Percentiles rank a stretch among this genome's conserved stretches.
phyloP scores from a whole-genome alignment of 2,113 vertebrate species.

The Irena cyanogastra region DNA sequence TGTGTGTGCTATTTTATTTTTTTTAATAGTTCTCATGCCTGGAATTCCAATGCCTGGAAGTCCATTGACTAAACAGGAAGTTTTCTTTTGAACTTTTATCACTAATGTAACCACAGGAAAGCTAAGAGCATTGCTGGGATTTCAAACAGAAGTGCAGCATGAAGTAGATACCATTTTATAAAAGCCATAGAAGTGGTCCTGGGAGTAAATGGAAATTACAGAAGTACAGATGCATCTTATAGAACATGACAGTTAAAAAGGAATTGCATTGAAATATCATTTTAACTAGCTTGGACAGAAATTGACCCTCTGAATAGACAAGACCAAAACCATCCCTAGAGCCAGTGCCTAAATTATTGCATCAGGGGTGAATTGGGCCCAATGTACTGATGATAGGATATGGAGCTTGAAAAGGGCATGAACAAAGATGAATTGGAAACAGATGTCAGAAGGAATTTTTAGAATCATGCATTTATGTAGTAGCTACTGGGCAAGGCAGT shows the following conservation, averaged over 20 bases:
- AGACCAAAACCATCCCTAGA: background rate
- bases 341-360: background rate
- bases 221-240: background rate
- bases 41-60: background rate
- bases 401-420: background rate
- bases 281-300: background rate
- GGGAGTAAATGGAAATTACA: background rate
- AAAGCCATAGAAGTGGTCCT: background rate
- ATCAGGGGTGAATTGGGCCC: background rate
- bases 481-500: background rate
- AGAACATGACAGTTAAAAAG: background rate
- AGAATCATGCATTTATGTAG: background rate
- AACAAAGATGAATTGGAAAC: conserved; percentile 14
- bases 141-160: background rate
- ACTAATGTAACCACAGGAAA: background rate
- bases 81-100: background rate
- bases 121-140: background rate
- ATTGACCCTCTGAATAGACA: conserved; percentile 9
- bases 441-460: conserved; percentile 30
- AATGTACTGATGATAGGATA: background rate
- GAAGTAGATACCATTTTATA: background rate
- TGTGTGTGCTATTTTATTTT: background rate
- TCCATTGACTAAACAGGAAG: background rate
- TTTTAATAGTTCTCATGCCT: background rate
- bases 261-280: background rate